These are phyloP conservation scores for Morinoia aosen DNA, from an alignment of 2,888 invertebrate genomes.

Conservation along the genomic window DNA sequence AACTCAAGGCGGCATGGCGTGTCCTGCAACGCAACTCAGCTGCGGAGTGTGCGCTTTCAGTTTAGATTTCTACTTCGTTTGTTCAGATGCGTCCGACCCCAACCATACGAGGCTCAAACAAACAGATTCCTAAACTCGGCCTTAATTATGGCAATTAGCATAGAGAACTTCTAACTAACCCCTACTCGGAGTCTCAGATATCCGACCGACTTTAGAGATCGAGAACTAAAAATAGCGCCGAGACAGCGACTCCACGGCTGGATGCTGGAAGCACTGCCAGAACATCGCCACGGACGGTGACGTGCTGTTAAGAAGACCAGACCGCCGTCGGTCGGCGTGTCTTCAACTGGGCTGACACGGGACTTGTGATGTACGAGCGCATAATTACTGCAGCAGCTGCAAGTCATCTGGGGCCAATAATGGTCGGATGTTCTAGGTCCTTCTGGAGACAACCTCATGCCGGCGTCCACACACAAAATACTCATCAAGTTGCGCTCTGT, in stretches of 20 bases:
- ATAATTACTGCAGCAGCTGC: slow-evolving; percentile 33
- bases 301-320: not conserved
- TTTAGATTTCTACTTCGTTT: not conserved
- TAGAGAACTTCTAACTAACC: not conserved
- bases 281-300: too few species aligned
- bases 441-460: not conserved
- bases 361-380: not conserved
- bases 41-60: not conserved
- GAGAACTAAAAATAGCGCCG: not conserved
- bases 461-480: not conserved
- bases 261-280: too few species aligned
- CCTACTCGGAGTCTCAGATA: not conserved
- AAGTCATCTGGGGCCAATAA: slow-evolving; percentile 24
- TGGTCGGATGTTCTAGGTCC: not conserved
- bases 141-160: not conserved
- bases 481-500: not conserved
- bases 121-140: not conserved
- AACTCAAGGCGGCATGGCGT: not conserved
- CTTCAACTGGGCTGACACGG: not conserved
- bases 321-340: not conserved
- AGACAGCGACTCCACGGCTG: not conserved
- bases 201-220: not conserved
- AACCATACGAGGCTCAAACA: not conserved
- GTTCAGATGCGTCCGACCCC: not conserved
- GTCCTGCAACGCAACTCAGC: not conserved